Percentiles rank a stretch among this genome's conserved stretches.
Conservation (phyloP, 2,797 vertebrate species). For the Clarias fuscus region DNA sequence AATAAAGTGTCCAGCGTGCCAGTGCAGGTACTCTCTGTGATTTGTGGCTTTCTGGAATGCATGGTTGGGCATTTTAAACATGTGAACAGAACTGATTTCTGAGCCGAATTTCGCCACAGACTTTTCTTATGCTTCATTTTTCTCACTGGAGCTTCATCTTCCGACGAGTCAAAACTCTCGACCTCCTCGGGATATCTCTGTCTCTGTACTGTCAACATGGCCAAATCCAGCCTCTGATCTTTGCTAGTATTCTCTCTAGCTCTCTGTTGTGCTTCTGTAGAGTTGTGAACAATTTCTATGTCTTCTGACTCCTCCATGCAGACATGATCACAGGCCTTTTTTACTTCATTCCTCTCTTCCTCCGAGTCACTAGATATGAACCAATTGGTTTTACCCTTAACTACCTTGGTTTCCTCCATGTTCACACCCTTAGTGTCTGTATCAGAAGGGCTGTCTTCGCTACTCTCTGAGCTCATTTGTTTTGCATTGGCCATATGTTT, state of each 20-base stretch:
- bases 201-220: slow-evolving; percentile 16
- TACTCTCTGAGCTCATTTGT: slow-evolving; percentile 56
- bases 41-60: slow-evolving; percentile 9
- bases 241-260: slow-evolving; percentile 21
- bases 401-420: slow-evolving; percentile 78
- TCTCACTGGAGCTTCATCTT: slow-evolving; percentile 72
- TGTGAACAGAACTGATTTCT: slow-evolving; percentile 30
- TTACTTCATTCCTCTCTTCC: slow-evolving; percentile 49
- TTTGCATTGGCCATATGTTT: slow-evolving; percentile 25
- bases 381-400: slow-evolving; percentile 46
- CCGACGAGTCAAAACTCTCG: slow-evolving; percentile 82
- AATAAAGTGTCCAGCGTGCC: slow-evolving; percentile 78
- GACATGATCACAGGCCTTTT: slow-evolving; percentile 40
- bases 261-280: neutral
- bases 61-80: neutral
- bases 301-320: slow-evolving; percentile 83
- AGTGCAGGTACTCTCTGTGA: slow-evolving; percentile 43
- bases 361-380: slow-evolving; percentile 54
- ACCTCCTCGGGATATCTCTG: slow-evolving; percentile 68
- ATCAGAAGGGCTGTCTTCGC: slow-evolving; percentile 34
- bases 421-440: slow-evolving; percentile 54
- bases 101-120: neutral
- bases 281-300: neutral
- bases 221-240: slow-evolving; percentile 34
- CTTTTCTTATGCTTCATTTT: slow-evolving; percentile 51